Evolutionary conservation across 2,888 invertebrate genomes (phyloP).

Genomic region (Elmis aenea): DNA sequence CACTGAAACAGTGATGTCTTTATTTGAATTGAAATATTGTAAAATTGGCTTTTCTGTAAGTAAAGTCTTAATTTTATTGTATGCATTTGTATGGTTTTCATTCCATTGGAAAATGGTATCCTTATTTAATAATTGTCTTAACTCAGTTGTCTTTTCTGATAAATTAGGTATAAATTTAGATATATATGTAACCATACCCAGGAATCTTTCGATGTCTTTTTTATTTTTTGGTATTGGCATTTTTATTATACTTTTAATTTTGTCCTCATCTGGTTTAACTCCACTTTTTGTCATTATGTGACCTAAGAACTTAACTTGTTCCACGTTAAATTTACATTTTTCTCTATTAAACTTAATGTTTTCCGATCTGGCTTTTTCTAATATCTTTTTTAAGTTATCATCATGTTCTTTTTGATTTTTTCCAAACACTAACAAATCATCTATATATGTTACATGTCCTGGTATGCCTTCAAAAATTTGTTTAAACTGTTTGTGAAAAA

Average conservation of each 20-base stretch:
- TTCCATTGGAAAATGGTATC: constrained; percentile 1
- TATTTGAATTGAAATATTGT: constrained; percentile 8
- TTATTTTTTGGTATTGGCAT: constrained; percentile 20
- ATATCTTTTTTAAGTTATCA: too few relatives aligned
- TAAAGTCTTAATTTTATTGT: constrained; percentile 5
- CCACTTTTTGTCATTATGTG: constrained; percentile 16
- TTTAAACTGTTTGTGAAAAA: constrained; percentile 2
- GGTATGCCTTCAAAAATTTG: background rate
- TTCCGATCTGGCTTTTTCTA: too few relatives aligned
- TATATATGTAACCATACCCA: too few relatives aligned
- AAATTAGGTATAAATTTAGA: constrained; percentile 8
- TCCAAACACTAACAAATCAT: too few relatives aligned
- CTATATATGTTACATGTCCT: too few relatives aligned
- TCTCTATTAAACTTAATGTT: too few relatives aligned
- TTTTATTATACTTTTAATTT: constrained; percentile 17
- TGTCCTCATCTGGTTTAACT: constrained; percentile 17
- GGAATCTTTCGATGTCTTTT: too few relatives aligned
- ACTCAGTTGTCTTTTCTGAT: constrained; percentile 2
- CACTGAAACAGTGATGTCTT: constrained; percentile 7
- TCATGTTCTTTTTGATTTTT: too few relatives aligned
- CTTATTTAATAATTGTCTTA: constrained; percentile 3
- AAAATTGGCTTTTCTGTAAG: constrained; percentile 1
- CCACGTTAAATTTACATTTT: too few relatives aligned
- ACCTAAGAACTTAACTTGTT: too few relatives aligned
- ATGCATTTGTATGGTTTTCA: background rate